Conservation (phyloP, 2,888 invertebrate genomes). For the Dynastes hyllus region DNA sequence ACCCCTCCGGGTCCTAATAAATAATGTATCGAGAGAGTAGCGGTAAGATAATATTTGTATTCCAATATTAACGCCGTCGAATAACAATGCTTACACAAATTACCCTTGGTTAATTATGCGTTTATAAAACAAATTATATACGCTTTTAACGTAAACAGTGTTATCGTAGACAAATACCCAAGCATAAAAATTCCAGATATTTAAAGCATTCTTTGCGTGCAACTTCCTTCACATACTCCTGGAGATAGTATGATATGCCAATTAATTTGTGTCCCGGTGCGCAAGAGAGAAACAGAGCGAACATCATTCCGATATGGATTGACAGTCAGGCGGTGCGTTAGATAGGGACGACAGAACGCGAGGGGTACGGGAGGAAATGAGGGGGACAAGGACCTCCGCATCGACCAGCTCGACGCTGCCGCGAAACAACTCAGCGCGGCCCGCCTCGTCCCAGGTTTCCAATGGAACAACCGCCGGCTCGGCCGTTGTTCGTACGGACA, state of each 20-base stretch:
- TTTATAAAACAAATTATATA: conserved; percentile 22
- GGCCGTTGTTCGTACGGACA: conserved; percentile 68
- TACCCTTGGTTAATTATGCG: not conserved
- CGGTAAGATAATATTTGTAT: conserved; percentile 1
- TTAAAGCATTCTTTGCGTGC: conserved; percentile 31
- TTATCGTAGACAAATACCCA: conserved; percentile 25
- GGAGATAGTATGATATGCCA: conserved; percentile 41
- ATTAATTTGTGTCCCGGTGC: conserved; percentile 45
- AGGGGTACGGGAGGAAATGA: conserved; percentile 46
- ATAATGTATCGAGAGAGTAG: not conserved
- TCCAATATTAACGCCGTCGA: conserved; percentile 5
- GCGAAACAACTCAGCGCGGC: conserved; percentile 55
- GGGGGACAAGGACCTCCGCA: conserved; percentile 61
- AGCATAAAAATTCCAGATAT: conserved; percentile 14
- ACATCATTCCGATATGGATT: conserved; percentile 55
- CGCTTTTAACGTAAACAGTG: conserved; percentile 16
- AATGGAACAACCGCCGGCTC: conserved; percentile 67
- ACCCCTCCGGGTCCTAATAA: not conserved
- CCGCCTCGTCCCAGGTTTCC: conserved; percentile 59
- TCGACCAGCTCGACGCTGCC: conserved; percentile 60
- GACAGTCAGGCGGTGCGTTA: conserved; percentile 58
- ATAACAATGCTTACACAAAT: not conserved
- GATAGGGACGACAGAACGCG: conserved; percentile 45
- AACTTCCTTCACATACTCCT: conserved; percentile 38
- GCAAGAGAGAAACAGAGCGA: conserved; percentile 27